Conservation (phyloP, 2,113 vertebrate species). For the Eubucco bourcierii region DNA sequence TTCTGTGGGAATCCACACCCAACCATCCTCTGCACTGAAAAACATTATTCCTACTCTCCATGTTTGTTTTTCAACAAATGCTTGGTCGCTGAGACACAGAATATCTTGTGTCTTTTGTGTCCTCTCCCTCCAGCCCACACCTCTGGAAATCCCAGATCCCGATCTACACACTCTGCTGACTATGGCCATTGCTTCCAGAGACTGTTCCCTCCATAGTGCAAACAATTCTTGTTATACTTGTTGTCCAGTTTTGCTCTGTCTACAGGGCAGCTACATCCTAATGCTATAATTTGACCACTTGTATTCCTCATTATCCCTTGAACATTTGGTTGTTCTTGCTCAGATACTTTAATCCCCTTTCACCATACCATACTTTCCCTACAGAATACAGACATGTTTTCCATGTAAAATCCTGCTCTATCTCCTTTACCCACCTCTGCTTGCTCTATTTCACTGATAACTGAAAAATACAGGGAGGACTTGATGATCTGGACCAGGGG, state of each 20-base stretch:
- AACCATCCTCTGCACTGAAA: not conserved
- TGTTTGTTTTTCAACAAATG: not conserved
- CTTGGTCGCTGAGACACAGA: not conserved
- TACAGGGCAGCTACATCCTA: not conserved
- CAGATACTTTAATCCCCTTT: not conserved
- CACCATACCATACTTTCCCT: not conserved
- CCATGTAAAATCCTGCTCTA: not conserved
- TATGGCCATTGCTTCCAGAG: not conserved
- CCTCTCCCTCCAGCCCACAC: not conserved
- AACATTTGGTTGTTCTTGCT: not conserved
- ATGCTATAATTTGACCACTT: not conserved
- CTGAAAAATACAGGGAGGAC: not conserved
- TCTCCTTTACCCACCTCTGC: not conserved
- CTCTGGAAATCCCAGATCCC: not conserved
- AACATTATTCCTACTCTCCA: not conserved
- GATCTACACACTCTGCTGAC: not conserved
- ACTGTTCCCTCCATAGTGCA: not conserved
- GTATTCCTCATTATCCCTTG: not conserved
- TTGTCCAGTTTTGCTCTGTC: not conserved
- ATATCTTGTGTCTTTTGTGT: not conserved
- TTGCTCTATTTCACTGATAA: not conserved
- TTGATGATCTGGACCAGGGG: not conserved
- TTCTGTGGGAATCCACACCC: not conserved
- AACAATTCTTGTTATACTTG: not conserved
- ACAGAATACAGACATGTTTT: not conserved